Evolutionary conservation across 2,888 invertebrate genomes (phyloP), one percentile per base, ranked within the genome.

Genomic region (Netelia inedita): DNA sequence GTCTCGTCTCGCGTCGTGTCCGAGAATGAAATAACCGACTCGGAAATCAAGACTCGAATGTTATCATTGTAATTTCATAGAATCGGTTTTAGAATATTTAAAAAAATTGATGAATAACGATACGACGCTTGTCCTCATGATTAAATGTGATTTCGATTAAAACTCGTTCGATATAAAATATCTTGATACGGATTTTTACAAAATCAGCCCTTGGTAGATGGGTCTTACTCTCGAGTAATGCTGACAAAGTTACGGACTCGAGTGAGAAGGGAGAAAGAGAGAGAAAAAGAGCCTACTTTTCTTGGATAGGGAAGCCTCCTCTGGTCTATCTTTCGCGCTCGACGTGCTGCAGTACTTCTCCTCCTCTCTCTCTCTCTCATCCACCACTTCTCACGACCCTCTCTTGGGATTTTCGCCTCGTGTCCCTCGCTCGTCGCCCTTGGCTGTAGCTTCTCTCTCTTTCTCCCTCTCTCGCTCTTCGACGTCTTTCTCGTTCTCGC

Each of bases 211-310:
- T 43, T 23, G 14, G 73, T n/a, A 76, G 61, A 68, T 71, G 55
- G 23, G 73, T 72, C 50, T 59, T 23, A 28, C 23, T 74, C 43
- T 74, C 75, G 79, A 87, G 85, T 82, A 81, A 87, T 83, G 87
- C 87, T 87, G 87, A 87, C 87, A 85, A 87, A 86, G 87, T 85
- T 85, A 83, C 74, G 80, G 80, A 73, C 68, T 82, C 76, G 82
- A 82, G 82, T 74, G 78, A 82, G 84, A 79, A 72, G 71, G 43
- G 21, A 61, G 19, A n/a, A 59, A 57, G 59, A 41, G 57, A 59
- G n/a, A n/a, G n/a, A 23, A 55, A 59, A 43, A 76, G 66, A n/a
- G 43, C 43, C 76, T 68, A 55, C 65, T 75, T 71, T 80, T 79
- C 80, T 61, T 23, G 53, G 50, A 66, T 76, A 61, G 65, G 11